Conservation (phyloP, 2,113 vertebrate species). For the Diadophis punctatus region DNA sequence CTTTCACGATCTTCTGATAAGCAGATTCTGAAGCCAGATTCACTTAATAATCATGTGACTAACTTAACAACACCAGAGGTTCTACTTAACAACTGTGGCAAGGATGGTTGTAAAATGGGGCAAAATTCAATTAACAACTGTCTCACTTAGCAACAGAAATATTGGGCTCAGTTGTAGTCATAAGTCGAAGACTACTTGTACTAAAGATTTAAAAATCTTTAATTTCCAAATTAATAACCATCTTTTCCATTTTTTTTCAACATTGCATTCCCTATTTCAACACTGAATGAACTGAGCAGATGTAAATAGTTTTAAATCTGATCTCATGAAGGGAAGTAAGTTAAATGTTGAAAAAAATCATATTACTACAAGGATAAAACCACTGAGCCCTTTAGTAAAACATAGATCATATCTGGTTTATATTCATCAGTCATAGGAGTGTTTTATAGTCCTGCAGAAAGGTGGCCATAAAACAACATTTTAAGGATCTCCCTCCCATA, state of each 20-base stretch:
- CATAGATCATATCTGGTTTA: conserved; percentile 64
- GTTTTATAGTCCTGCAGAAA: conserved; percentile 74
- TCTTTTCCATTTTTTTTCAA: neutral
- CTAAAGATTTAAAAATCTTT: neutral
- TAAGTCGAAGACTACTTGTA: neutral
- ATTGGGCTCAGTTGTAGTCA: neutral
- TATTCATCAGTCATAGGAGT: conserved; percentile 71
- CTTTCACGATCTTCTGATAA: neutral
- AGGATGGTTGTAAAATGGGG: neutral
- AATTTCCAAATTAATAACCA: neutral
- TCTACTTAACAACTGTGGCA: neutral
- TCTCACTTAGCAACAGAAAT: neutral
- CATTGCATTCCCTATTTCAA: neutral
- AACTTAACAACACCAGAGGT: neutral
- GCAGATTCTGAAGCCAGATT: neutral
- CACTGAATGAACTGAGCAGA: neutral
- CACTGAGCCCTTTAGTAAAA: conserved; percentile 31
- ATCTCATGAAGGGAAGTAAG: conserved; percentile 17
- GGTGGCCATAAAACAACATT: conserved; percentile 75
- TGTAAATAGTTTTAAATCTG: neutral
- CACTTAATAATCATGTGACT: neutral
- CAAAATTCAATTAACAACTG: neutral
- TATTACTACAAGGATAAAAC: conserved; percentile 52
- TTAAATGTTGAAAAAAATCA: conserved; percentile 52
- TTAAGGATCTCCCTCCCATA: conserved; percentile 69